Evolutionary conservation across 2,113 vertebrate species (phyloP), one percentile per base, ranked within the genome.

Genomic region (Cynoglossus semilaevis): DNA sequence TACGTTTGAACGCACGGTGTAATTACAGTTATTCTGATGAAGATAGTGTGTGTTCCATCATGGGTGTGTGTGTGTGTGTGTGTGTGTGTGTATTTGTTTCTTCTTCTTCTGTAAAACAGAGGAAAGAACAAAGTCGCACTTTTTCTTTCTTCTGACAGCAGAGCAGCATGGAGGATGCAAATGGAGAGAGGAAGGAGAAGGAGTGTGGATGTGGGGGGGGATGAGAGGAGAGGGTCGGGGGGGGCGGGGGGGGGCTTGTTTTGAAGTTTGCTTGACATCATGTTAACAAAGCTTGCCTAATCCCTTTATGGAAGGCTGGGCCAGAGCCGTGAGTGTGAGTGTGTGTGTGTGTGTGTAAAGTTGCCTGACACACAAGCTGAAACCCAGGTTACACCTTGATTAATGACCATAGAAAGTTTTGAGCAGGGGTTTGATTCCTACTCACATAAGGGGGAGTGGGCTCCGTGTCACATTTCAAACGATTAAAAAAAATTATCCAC

Each of bases 271-370:
- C 68, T 77, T 84, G 83, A 83, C 81, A 80, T 83, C 64, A 52
- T 82, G 84, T 79, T 87, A 79, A 84, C 82, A 85, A 81, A 88
- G 79, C 60, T 70, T 52, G 65, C 43, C 70, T 85, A 84, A 87
- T 78, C 78, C 81, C 66, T 64, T 46, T 63, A 75, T 75, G 54
- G 72, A 70, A 51, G 51, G 71, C 74, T 65, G 53, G 56, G 48
- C 57, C 46, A 79, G 62, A 72, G 55, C 36, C 67, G 72, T 49
- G 41, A 38, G 3, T 8, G 29, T 44, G 41, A 36, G 17, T 43
- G 40, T 42, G 34, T 60, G 37, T 42, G 38, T 54, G 51, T 47
- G 56, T 59, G 58, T 56, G 44, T 48, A 48, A 34, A 15, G 22
- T 29, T 46, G 46, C 15, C 53, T 38, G 59, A 54, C 40, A 29